phyloP scores from a whole-genome alignment of 2,888 invertebrate species.

The Rhagophthalmus giganteus region DNA sequence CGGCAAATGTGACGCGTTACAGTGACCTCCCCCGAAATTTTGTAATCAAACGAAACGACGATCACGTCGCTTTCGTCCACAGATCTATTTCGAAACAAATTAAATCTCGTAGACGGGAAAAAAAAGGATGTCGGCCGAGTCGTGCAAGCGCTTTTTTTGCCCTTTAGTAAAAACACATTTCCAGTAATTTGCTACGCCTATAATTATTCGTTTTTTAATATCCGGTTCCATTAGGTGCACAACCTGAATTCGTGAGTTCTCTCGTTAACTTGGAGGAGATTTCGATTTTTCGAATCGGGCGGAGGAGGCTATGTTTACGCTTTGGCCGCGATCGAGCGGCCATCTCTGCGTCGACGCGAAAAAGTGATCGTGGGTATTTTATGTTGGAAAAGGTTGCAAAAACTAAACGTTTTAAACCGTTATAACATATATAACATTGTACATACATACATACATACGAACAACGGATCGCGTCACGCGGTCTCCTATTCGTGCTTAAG shows the following conservation, averaged over 20 bases:
- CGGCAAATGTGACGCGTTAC: no score
- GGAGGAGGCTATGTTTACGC: no score
- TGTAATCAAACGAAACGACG: no score
- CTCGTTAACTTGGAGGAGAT: neutral
- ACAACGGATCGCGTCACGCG: conserved; percentile 35
- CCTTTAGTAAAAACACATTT: neutral
- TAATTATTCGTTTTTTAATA: neutral
- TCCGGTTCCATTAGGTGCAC: neutral
- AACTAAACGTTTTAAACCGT: conserved; percentile 17
- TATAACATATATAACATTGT: no score
- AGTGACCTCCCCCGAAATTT: no score
- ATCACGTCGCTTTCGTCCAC: neutral
- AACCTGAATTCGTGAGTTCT: neutral
- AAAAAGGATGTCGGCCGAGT: neutral
- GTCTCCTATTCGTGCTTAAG: conserved; percentile 37
- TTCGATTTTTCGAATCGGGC: no score
- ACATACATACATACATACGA: conserved; percentile 23
- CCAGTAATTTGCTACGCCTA: neutral
- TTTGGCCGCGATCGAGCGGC: no score
- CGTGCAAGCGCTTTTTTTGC: neutral
- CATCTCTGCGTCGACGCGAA: conserved; percentile 10
- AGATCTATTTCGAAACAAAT: neutral
- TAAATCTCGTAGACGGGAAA: neutral
- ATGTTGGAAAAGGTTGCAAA: conserved; percentile 7
- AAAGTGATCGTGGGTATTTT: conserved; percentile 13